Percentiles rank a stretch among this genome's conserved stretches.
phyloP scores from a whole-genome alignment of 2,797 vertebrate genomes.

The Florisuga fusca region DNA sequence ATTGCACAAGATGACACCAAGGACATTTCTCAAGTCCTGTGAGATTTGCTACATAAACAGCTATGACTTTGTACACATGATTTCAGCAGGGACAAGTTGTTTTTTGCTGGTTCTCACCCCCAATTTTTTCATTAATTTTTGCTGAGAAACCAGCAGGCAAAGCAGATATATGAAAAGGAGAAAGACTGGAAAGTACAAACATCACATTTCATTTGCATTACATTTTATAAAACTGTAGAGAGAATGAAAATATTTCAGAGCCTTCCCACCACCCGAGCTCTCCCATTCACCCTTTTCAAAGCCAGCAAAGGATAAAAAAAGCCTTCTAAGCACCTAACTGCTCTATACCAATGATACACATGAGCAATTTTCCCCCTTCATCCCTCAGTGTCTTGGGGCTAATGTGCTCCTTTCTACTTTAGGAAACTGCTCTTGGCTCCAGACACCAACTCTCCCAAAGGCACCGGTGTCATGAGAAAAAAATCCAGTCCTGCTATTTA shows the following conservation, averaged over 20 bases:
- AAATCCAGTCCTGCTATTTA: background rate
- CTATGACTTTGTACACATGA: background rate
- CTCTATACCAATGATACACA: background rate
- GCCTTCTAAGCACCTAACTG: background rate
- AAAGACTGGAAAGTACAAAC: background rate
- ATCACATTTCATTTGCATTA: background rate
- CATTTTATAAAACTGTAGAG: background rate
- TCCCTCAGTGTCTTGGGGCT: background rate
- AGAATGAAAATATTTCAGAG: background rate
- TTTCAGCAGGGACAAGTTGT: background rate
- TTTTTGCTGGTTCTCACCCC: constrained; percentile 7
- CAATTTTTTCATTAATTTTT: constrained; percentile 6
- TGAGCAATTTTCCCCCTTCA: background rate
- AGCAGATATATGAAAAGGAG: background rate
- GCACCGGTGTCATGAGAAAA: background rate
- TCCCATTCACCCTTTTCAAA: background rate
- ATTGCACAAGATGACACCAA: background rate
- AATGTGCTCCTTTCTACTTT: background rate
- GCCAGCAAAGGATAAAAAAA: background rate
- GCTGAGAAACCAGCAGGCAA: constrained; percentile 15
- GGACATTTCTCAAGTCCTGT: constrained; percentile 41
- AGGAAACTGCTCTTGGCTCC: background rate
- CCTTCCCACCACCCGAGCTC: background rate
- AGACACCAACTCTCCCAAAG: background rate
- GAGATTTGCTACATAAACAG: constrained; percentile 47